Base-by-base conservation (phyloP, 2,797 vertebrate species). In the Onychomys leucogaster region DNA sequence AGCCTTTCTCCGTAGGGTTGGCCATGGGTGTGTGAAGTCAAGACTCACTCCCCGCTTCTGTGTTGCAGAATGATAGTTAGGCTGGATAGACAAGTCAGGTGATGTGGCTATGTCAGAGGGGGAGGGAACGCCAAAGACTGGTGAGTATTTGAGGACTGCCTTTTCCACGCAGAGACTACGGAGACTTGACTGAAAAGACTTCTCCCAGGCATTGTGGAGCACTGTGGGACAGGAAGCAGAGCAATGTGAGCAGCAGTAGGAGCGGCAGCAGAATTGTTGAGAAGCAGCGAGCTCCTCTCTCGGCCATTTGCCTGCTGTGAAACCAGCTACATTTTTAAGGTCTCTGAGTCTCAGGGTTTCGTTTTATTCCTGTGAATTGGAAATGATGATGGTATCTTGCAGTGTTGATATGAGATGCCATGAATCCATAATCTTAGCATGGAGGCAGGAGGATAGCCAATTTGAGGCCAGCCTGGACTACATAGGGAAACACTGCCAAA, bases 1-100 rank as follows among this genome's bases (percentile, higher is more conserved):
- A 92, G 55, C 6, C 88, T 94, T 89, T 93, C 67, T 92, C 10
- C 3, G 0, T 67, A 77, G 85, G 85, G 63, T 49, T 89, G 92
- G 85, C 59, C 52, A 41, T 81, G 94, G 95, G 94, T 92, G 94
- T 98, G 96, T 95, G 78, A 90, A 73, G 43, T 75, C 25, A 88
- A 73, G 73, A 67, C 55, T 90, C 90, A 85, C 91, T 97, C 96
- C 96, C 88, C 61, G 78, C 97, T 96, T 97, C 95, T 95, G 69
- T 95, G 69, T 97, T 96, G 89, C 97, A 92, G 94, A 84, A 96
- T 69, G 86, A 95, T 0, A 59, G 93, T 77, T 89, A 73, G 86
- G 97, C 97, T 93, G 92, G 97, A 97, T 73, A 27, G 73, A 84
- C 95, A 11, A 80, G 95, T 96, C 88, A 71, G 91, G 59, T 71